These are phyloP conservation scores for Drosophila melanosoma DNA, from an alignment of 2,888 invertebrate genomes.

Conservation along the genomic window DNA sequence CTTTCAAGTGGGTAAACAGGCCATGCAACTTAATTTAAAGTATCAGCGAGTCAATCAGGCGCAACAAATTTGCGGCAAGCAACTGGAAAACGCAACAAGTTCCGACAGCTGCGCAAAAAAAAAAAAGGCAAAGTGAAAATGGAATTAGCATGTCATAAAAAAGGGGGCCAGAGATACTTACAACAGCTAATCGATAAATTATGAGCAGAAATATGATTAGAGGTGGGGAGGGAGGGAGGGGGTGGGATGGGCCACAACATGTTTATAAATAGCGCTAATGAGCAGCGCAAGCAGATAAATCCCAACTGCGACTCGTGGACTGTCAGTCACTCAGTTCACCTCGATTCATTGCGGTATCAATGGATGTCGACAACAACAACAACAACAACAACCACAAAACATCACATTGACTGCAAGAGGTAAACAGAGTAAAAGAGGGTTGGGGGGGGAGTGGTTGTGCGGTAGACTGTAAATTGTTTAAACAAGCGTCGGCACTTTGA, in stretches of 20 bases:
- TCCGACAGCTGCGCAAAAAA: conserved; percentile 27
- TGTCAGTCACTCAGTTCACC: conserved; percentile 40
- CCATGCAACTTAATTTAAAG: conserved; percentile 59
- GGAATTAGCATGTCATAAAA: conserved; percentile 67
- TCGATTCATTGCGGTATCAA: conserved; percentile 58
- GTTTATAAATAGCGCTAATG: conserved; percentile 77
- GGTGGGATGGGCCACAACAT: conserved; percentile 50
- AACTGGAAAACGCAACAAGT: conserved; percentile 55
- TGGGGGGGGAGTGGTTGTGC: not conserved
- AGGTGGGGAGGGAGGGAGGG: not conserved
- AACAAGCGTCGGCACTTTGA: conserved; percentile 71
- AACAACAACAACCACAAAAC: conserved; percentile 9
- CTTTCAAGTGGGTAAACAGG: conserved; percentile 20
- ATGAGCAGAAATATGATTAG: conserved; percentile 62
- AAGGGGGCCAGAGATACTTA: conserved; percentile 4
- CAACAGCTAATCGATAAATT: conserved; percentile 74
- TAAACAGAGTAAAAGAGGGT: not conserved
- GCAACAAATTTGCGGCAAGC: conserved; percentile 46
- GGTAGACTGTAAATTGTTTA: conserved; percentile 70
- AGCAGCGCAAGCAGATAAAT: conserved; percentile 46
- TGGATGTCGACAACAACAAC: conserved; percentile 28
- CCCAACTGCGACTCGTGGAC: conserved; percentile 25
- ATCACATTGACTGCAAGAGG: not conserved
- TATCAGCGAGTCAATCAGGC: conserved; percentile 52
- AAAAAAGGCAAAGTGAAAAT: conserved; percentile 42